Evolutionary conservation across 1,140 invertebrate genomes (phyloP), one percentile per base, ranked within the genome.

Genomic region (Plutomurus gul): DNA sequence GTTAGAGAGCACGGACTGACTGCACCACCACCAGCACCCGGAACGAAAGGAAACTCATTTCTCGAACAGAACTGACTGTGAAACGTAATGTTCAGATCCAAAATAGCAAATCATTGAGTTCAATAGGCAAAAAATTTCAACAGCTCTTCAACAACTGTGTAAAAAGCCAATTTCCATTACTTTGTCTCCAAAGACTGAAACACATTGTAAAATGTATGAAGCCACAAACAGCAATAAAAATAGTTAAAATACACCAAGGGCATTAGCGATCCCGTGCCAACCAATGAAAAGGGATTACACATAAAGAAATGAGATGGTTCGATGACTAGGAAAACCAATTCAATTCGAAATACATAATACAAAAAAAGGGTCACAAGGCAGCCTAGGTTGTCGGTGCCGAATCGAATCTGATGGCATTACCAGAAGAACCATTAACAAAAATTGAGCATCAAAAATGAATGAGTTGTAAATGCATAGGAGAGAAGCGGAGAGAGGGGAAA

Each of bases 371-470:
- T n/a, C 10, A 43, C n/a, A 65, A 6, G 13, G 56, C 30, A n/a
- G 36, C 56, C 27, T 11, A 65, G n/a, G n/a, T n/a, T n/a, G n/a
- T 65, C 30, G 56, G 56, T 65, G 56, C 30, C 56, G 56, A 65
- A 65, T 65, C 56, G 30, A 65, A 65, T 65, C 56, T 65, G 56
- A 65, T 65, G 56, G 56, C 30, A 65, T 65, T 65, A 65, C 56
- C 56, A 65, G 56, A 6, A 65, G 27, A 30, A 33, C 30, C 56
- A 65, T 65, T 65, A 65, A 65, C 56, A 65, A 65, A 65, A 65
- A 65, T 65, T 65, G 56, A 65, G 27, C 56, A 65, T 65, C 27
- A 65, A 65, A 65, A 65, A 65, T 65, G 56, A 65, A 65, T 65
- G 56, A 65, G 56, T 65, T 36, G 56, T 30, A 2, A 65, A 33